Base-by-base conservation (phyloP, 2,888 invertebrate species). In the Harpalus rubripes region DNA sequence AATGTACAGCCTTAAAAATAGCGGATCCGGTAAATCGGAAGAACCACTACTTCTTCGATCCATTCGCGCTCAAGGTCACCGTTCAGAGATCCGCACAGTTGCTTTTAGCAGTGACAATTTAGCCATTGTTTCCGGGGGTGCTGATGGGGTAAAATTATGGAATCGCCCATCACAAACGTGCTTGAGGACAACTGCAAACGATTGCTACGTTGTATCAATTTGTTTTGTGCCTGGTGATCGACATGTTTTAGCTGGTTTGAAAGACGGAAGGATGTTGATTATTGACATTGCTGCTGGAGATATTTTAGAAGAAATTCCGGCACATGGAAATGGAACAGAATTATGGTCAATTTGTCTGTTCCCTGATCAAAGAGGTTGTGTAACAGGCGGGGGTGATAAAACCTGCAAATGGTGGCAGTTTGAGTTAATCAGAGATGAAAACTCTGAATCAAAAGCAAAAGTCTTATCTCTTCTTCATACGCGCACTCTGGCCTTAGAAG, bases 351-450 rank as follows among this genome's bases (percentile, higher is more conserved):
- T 99, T 6, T 94, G 94, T 85, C 91, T 97, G 76, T 92, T 95
- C 76, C 96, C 98, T 0, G 96, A 98, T 90, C 93, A 95, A 93
- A 92, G 95, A 88, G 96, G 97, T 0, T 95, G 97, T 88, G 95
- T 95, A 7, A 95, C 97, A 1, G 98, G 98, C 0, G 96, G 98
- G 83, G 96, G 95, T 0, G 99, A 99, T 90, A 95, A 96, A 86
- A 96, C 96, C 0, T 96, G 98, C 0, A 98, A 98, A 91, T 95
- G 98, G 88, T 99, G 99, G 99, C 95, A 95, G 85, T 98, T 98
- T 90, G 97, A 98, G 90, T 92, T 98, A 12, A 94, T 98, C 61
- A 93, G 94, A 12, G 95, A 95, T 87, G 91, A 93, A 2, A 92
- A 93, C 1, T 93, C 92, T 59, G 94, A 94, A 87, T 93, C 92